A percentile compares a stretch with the other conserved stretches of the same genome.
These are phyloP conservation scores for Umimayanthus chanpuru DNA, from an alignment of 92 coral and sea anemone genomes.

Conservation along the genomic window DNA sequence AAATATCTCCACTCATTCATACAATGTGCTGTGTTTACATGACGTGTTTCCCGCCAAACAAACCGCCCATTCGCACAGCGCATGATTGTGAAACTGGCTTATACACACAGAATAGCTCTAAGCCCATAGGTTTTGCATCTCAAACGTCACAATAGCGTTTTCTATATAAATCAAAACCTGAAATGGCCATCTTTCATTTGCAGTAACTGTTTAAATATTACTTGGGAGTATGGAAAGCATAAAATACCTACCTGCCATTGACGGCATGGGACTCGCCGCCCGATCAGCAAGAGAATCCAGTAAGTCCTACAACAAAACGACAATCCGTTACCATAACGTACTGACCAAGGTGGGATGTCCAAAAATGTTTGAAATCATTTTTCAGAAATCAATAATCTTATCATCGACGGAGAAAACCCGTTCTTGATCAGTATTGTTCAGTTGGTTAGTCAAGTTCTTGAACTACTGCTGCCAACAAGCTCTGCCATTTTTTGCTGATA, in stretches of 20 bases:
- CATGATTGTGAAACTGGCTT: too few species aligned
- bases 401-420: not conserved
- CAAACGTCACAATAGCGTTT: too few species aligned
- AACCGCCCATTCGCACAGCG: too few species aligned
- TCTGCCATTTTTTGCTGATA: too few species aligned
- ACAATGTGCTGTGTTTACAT: too few species aligned
- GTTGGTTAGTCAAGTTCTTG: not conserved
- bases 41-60: too few species aligned
- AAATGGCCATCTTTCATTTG: not conserved
- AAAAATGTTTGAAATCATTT: not conserved
- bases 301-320: constrained; percentile 68
- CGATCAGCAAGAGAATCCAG: constrained; percentile 94
- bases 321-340: not conserved
- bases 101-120: too few species aligned
- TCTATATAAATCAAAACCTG: not conserved
- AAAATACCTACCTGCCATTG: constrained; percentile 49
- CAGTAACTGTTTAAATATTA: not conserved
- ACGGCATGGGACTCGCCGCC: constrained; percentile 75
- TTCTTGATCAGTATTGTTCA: not conserved
- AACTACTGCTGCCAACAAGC: too few species aligned
- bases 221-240: not conserved
- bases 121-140: too few species aligned
- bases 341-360: not conserved
- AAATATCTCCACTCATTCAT: too few species aligned
- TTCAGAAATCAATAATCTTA: not conserved